phyloP scores from a whole-genome alignment of 2,797 vertebrate species.

The Pangasius sanitwongsei region DNA sequence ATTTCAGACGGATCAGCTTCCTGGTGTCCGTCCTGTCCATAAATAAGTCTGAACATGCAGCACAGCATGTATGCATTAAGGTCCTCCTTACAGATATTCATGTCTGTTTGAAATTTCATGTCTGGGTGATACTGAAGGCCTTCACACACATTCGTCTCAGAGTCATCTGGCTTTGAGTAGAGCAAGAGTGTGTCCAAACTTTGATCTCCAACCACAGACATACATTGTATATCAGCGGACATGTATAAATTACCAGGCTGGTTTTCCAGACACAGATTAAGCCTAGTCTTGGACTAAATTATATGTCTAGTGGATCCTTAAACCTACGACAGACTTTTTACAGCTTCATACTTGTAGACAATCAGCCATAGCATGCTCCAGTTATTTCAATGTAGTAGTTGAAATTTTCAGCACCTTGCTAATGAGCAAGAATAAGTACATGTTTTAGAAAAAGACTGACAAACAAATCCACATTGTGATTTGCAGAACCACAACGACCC shows the following conservation, averaged over 20 bases:
- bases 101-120: constrained; percentile 46
- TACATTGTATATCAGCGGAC: constrained; percentile 7
- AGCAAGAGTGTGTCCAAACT: constrained; percentile 14
- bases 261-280: constrained; percentile 35
- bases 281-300: constrained; percentile 29
- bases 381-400: neutral
- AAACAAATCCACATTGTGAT: neutral
- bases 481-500: neutral
- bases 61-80: neutral
- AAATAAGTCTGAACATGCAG: constrained; percentile 20
- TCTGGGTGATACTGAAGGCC: constrained; percentile 37
- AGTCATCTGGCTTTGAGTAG: constrained; percentile 26
- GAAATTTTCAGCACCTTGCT: neutral
- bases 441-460: neutral
- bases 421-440: neutral
- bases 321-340: neutral
- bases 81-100: constrained; percentile 29
- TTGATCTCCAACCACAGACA: constrained; percentile 32
- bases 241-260: constrained; percentile 24
- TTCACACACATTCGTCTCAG: neutral
- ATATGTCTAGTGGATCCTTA: constrained; percentile 14
- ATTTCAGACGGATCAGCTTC: neutral
- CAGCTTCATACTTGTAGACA: neutral
- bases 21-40: constrained; percentile 11
- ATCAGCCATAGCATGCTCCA: neutral